Evolutionary conservation across 2,113 vertebrate genomes (phyloP).

Genomic region (Scopus umbretta): DNA sequence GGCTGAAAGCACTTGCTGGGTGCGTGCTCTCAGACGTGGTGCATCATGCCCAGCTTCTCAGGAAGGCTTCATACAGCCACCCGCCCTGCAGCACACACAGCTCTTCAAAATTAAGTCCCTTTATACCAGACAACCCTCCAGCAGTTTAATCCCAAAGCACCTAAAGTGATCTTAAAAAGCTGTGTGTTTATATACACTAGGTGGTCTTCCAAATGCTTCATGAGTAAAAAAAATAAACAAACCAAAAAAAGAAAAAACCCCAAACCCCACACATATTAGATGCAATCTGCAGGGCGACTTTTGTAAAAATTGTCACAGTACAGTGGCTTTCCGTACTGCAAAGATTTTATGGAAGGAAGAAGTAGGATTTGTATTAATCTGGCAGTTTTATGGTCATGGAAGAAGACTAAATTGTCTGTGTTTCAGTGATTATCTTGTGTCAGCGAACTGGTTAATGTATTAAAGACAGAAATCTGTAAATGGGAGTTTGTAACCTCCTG

Average conservation of each 20-base stretch:
- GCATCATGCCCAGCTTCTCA: neutral
- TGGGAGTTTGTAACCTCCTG: neutral
- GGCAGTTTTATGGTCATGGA: fast-evolving
- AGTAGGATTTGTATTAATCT: neutral
- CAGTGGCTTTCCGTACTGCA: neutral
- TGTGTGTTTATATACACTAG: too few species aligned
- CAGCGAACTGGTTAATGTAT: neutral
- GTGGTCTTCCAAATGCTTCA: neutral
- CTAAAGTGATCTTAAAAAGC: neutral
- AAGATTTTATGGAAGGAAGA: neutral
- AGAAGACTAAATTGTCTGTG: neutral
- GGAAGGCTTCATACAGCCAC: neutral
- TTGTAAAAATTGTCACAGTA: neutral
- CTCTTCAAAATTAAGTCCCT: neutral
- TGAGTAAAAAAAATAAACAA: fast-evolving
- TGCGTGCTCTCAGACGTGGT: fast-evolving
- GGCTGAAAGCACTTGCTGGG: neutral
- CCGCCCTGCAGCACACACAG: neutral
- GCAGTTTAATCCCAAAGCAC: neutral
- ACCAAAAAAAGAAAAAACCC: too few species aligned
- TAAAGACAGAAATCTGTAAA: neutral
- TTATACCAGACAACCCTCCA: fast-evolving
- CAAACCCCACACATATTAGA: neutral
- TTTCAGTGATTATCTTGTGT: neutral
- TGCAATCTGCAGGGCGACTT: neutral